Evolutionary conservation across 2,888 invertebrate genomes (phyloP).

Genomic region (Epinotia nisella): DNA sequence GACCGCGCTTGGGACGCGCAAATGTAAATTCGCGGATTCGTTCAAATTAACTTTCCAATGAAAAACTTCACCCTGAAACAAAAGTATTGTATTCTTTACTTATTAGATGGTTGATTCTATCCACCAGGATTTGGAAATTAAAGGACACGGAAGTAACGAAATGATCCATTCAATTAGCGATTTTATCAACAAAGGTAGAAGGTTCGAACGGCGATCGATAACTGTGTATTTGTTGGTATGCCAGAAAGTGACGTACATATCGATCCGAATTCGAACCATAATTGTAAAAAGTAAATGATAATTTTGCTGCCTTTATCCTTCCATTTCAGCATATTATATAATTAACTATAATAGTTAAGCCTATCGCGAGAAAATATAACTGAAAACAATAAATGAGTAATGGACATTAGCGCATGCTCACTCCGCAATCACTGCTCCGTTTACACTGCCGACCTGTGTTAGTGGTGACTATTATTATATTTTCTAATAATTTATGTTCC

Average conservation of each 20-base stretch:
- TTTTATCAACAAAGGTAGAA: too few species aligned
- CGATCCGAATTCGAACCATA: background rate
- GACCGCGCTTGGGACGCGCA: background rate
- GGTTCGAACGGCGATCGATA: too few species aligned
- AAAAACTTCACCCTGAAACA: background rate
- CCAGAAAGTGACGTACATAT: background rate
- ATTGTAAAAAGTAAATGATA: background rate
- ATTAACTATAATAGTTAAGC: background rate
- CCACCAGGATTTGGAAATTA: background rate
- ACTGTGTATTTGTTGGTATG: too few species aligned
- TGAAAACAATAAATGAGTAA: too few species aligned
- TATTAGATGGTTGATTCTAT: background rate
- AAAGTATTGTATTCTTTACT: background rate
- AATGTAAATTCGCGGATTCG: background rate
- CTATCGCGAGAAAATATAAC: background rate
- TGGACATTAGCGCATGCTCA: background rate
- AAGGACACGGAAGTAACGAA: too few species aligned
- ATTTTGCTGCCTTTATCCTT: background rate
- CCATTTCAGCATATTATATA: background rate
- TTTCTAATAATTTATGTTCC: slow-evolving; percentile 44
- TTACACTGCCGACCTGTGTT: slow-evolving; percentile 30
- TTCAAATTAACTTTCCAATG: background rate
- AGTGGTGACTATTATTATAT: slow-evolving; percentile 46
- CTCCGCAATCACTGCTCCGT: slow-evolving; percentile 3
- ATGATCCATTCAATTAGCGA: too few species aligned